A percentile compares a stretch with the other conserved stretches of the same genome.
phyloP scores from a whole-genome alignment of 2,888 invertebrate genomes.

The Yponomeuta evonymella region DNA sequence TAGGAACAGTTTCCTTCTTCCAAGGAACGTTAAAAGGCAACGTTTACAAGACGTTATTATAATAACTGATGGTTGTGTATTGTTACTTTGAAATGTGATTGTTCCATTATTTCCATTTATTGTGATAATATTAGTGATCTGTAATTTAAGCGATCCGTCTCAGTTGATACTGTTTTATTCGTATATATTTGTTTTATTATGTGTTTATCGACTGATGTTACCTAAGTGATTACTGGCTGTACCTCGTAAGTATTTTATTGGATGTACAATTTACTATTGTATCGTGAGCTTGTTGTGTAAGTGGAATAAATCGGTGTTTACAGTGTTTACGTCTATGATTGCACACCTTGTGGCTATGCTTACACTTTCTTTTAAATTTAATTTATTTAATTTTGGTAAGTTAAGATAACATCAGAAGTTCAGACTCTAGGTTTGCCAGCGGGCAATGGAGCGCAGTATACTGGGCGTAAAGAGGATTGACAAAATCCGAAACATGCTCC shows the following conservation, averaged over 20 bases:
- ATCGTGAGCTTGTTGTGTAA: conserved; percentile 12
- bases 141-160: background rate
- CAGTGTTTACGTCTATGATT: conserved; percentile 1
- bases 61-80: conserved; percentile 1
- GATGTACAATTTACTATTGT: conserved; percentile 2
- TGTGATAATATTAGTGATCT: background rate
- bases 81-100: background rate
- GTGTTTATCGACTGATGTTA: conserved; percentile 11
- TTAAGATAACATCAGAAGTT: too few relatives aligned
- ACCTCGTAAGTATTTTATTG: background rate
- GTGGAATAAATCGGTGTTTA: conserved; percentile 13
- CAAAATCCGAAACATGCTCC: too few relatives aligned
- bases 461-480: too few relatives aligned
- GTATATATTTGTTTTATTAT: background rate
- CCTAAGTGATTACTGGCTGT: conserved; percentile 10
- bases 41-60: background rate
- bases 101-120: background rate
- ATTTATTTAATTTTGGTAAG: background rate
- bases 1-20: background rate
- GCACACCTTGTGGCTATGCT: background rate
- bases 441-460: too few relatives aligned
- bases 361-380: background rate
- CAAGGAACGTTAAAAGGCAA: background rate
- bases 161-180: background rate
- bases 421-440: too few relatives aligned